phyloP scores from a whole-genome alignment of 2,113 vertebrate species.

The Tauraco erythrolophus region DNA sequence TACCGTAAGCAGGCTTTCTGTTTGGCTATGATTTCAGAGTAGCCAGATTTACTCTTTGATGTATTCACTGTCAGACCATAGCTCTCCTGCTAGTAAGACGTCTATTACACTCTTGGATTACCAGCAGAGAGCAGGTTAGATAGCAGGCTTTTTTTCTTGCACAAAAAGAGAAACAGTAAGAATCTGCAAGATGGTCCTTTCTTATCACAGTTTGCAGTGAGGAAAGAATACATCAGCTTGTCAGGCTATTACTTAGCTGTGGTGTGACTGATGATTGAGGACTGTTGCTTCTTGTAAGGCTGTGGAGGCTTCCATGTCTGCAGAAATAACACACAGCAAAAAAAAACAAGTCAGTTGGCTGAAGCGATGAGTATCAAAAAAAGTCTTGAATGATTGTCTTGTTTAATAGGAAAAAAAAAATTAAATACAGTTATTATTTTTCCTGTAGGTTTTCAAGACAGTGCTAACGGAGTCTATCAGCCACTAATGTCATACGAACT shows the following conservation, averaged over 20 bases:
- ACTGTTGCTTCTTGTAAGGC: background rate
- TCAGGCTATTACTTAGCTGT: background rate
- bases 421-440: background rate
- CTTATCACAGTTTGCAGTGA: background rate
- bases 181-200: background rate
- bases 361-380: background rate
- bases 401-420: background rate
- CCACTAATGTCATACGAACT: background rate
- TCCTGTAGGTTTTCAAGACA: background rate
- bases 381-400: background rate
- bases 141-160: background rate
- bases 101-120: background rate
- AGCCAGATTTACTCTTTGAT: background rate
- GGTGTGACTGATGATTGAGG: background rate
- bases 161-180: background rate
- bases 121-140: background rate
- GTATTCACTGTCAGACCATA: background rate
- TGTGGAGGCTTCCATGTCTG: background rate
- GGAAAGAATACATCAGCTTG: background rate
- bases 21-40: background rate
- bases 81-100: background rate
- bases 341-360: background rate
- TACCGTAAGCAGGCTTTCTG: background rate
- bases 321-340: background rate
- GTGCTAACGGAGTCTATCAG: rapidly evolving